Evolutionary conservation across 2,113 vertebrate species (phyloP).

Genomic region (Naja naja): DNA sequence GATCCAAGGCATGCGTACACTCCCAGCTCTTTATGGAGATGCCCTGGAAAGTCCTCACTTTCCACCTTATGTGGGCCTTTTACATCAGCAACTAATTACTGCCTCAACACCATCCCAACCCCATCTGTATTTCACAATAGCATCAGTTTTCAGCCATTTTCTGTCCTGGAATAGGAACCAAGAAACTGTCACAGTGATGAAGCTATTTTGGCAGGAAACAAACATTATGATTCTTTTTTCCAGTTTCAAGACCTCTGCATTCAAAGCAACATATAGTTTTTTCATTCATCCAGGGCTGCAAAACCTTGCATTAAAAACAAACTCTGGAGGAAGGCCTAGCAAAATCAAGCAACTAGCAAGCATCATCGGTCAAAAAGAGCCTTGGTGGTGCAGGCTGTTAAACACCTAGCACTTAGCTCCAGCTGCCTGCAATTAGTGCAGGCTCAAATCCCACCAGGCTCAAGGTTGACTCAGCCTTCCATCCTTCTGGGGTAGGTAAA

Average conservation of each 20-base stretch:
- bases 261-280: not conserved
- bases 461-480: no score
- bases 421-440: no score
- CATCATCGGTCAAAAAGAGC: not conserved
- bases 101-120: not conserved
- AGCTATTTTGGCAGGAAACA: not conserved
- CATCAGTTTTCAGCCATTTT: not conserved
- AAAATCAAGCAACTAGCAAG: not conserved
- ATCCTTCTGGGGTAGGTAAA: no score
- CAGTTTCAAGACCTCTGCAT: not conserved
- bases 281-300: not conserved
- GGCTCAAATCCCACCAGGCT: no score
- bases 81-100: not conserved
- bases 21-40: not conserved
- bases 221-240: not conserved
- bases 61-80: not conserved
- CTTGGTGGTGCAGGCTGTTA: no score
- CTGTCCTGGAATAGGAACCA: not conserved
- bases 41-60: not conserved
- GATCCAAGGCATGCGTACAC: slow-evolving; percentile 36
- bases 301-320: not conserved
- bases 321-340: not conserved
- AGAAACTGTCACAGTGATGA: not conserved
- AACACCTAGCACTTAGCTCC: no score
- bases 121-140: not conserved